phyloP scores from a whole-genome alignment of 2,888 invertebrate genomes.

The Pollenia griseotomentosa region DNA sequence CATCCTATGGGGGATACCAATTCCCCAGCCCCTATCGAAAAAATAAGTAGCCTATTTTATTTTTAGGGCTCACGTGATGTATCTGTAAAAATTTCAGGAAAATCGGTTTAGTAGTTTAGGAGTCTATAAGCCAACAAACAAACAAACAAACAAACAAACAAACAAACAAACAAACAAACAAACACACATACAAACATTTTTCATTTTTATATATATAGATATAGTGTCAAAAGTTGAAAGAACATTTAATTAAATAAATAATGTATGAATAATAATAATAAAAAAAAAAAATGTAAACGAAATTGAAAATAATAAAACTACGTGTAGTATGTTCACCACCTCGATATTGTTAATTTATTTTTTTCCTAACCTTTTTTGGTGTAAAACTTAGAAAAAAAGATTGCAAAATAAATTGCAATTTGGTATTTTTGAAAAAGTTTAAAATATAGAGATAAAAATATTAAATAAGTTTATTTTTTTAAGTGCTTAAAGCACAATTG shows the following conservation, averaged over 20 bases:
- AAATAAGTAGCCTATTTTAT: too few relatives aligned
- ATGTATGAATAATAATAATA: neutral
- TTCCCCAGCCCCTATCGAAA: too few relatives aligned
- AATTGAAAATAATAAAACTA: constrained; percentile 27
- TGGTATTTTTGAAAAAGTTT: constrained; percentile 39
- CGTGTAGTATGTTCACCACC: constrained; percentile 25
- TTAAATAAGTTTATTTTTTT: constrained; percentile 2
- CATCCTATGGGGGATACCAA: too few relatives aligned
- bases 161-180: too few relatives aligned
- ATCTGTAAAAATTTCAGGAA: too few relatives aligned
- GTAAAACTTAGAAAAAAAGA: constrained; percentile 31
- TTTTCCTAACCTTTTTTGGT: constrained; percentile 55
- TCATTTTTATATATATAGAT: too few relatives aligned
- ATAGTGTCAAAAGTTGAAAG: constrained; percentile 69
- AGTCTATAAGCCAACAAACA: too few relatives aligned
- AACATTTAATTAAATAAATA: constrained; percentile 71
- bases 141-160: too few relatives aligned
- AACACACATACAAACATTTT: too few relatives aligned
- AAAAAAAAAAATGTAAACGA: constrained; percentile 12
- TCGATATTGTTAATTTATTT: constrained; percentile 35
- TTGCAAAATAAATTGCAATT: constrained; percentile 51
- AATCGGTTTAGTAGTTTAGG: too few relatives aligned
- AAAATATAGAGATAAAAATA: constrained; percentile 13
- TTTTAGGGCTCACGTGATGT: too few relatives aligned
- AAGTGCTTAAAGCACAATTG: constrained; percentile 37